phyloP scores from a whole-genome alignment of 2,113 vertebrate species.

The Mus musculus region DNA sequence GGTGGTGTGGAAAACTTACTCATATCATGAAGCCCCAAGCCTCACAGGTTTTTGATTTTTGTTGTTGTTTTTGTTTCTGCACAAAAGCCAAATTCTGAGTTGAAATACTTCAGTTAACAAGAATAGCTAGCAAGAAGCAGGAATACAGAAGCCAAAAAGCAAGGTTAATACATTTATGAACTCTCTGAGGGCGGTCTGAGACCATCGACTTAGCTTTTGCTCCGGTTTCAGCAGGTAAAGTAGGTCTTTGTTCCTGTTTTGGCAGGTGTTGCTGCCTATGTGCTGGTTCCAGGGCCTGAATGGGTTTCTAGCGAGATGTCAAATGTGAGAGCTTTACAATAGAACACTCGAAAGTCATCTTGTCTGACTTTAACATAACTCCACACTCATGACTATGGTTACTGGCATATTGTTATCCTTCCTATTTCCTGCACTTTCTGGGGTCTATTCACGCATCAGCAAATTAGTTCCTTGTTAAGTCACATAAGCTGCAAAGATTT shows the following conservation, averaged over 20 bases:
- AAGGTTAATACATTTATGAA: not conserved
- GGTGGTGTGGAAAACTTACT: not conserved
- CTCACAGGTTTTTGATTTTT: not conserved
- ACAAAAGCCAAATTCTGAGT: not conserved
- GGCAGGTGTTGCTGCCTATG: not conserved
- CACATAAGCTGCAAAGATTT: not conserved
- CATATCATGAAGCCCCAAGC: not conserved
- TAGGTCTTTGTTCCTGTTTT: not conserved
- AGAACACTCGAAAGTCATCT: rapidly evolving
- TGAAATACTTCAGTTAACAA: not conserved
- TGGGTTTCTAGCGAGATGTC: not conserved
- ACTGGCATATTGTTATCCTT: not conserved
- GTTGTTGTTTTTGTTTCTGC: too few species aligned
- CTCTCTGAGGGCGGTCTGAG: not conserved
- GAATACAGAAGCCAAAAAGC: not conserved
- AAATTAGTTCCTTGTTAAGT: not conserved
- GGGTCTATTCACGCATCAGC: not conserved
- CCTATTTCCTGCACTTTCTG: not conserved
- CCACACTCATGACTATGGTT: too few species aligned
- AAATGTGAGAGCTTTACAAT: not conserved
- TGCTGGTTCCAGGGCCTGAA: not conserved
- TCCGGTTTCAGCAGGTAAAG: not conserved
- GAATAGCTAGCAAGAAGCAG: not conserved
- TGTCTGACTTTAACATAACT: rapidly evolving
- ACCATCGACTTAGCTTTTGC: not conserved